A percentile compares a stretch with the other conserved stretches of the same genome.
phyloP scores from a whole-genome alignment of 1,140 invertebrate genomes.

The Elysia chlorotica region DNA sequence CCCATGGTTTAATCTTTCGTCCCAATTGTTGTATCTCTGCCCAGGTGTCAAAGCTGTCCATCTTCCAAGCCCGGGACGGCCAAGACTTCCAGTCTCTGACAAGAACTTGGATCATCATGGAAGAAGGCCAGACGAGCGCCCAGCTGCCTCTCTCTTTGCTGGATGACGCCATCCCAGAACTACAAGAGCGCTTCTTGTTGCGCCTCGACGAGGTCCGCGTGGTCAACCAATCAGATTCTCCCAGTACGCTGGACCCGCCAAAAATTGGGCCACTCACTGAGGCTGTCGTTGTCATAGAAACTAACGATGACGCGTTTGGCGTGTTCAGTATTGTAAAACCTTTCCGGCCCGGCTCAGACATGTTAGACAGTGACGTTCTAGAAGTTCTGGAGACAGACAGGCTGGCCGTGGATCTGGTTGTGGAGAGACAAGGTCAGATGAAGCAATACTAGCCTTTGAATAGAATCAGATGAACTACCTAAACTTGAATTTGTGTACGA shows the following conservation, averaged over 20 bases:
- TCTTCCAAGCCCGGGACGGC: constrained; percentile 33
- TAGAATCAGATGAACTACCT: no score
- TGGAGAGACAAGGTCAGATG: constrained; percentile 53
- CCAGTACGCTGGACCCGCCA: constrained; percentile 39
- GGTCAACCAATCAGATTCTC: constrained; percentile 7
- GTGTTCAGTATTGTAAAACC: constrained; percentile 51
- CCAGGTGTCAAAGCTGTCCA: constrained; percentile 18
- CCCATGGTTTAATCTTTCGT: no score
- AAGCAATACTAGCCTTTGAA: no score
- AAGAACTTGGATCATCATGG: constrained; percentile 38
- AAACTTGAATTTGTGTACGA: no score
- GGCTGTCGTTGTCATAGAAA: constrained; percentile 42
- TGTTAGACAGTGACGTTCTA: constrained; percentile 37
- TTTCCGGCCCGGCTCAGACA: constrained; percentile 40
- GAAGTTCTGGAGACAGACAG: constrained; percentile 49
- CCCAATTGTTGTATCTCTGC: background rate
- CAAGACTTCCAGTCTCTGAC: constrained; percentile 46
- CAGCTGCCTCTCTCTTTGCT: constrained; percentile 42
- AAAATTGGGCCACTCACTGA: constrained; percentile 35
- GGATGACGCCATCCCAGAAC: constrained; percentile 52
- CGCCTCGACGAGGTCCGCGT: constrained; percentile 46
- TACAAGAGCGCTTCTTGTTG: constrained; percentile 52
- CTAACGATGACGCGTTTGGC: constrained; percentile 57
- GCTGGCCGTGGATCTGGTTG: constrained; percentile 52
- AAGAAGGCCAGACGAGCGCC: constrained; percentile 38